phyloP scores from a whole-genome alignment of 2,797 vertebrate species.

The Chelonia mydas region DNA sequence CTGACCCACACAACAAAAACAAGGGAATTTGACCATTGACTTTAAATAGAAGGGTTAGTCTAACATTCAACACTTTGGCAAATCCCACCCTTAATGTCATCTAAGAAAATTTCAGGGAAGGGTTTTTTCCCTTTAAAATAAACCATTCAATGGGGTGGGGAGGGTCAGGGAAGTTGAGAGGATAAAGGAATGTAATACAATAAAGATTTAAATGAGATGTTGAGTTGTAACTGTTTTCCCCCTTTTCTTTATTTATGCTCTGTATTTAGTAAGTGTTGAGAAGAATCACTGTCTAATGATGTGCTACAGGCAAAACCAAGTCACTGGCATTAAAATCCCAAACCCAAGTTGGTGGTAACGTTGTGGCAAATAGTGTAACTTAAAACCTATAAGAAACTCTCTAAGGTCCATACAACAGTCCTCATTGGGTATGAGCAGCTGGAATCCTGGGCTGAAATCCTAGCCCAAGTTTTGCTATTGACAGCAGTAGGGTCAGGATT shows the following conservation, averaged over 20 bases:
- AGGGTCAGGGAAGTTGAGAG: no score
- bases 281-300: background rate
- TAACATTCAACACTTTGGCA: no score
- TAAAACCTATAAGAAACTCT: background rate
- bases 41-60: no score
- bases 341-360: background rate
- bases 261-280: background rate
- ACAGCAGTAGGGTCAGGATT: background rate
- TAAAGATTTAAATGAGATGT: no score
- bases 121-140: no score
- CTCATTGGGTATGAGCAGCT: background rate
- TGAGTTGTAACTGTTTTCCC: no score
- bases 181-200: no score
- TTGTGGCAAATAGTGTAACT: background rate
- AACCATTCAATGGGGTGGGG: no score
- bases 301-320: background rate
- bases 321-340: background rate
- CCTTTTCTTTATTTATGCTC: background rate
- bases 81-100: no score
- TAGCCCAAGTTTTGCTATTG: background rate
- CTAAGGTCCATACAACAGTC: background rate
- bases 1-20: no score
- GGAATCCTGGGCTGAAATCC: background rate
- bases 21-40: no score
- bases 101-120: no score